Evolutionary conservation across 2,797 vertebrate species (phyloP), one percentile per base, ranked within the genome.

Genomic region (Amniataba percoides): DNA sequence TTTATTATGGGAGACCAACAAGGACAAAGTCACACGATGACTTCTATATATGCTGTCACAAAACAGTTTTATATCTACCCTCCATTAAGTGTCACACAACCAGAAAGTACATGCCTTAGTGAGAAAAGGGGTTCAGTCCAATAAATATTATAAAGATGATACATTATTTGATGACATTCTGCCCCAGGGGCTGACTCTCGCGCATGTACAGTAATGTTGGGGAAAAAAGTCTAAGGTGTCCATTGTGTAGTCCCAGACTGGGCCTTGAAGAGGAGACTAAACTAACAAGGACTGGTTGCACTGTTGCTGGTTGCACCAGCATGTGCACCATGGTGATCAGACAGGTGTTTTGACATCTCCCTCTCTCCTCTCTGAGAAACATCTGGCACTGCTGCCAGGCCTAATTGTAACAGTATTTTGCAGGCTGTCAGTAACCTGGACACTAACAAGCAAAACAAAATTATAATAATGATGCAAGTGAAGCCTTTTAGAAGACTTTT

Each of bases 341-440:
- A 95, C 94, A 95, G 94, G 92, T 94, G 94, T 93, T 95, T 92
- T 94, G 93, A 94, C 93, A 93, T 93, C 90, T 90, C 93, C 90
- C 87, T 92, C 87, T 93, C 88, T 93, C 86, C 85, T 86, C 91
- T 92, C 89, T 78, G 46, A 86, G 81, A 88, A 94, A 94, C 95
- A 95, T 94, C 94, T 95, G 94, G 91, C 87, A 76, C 79, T 77
- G 87, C 90, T 93, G 93, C 92, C 92, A 93, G 85, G 81, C 89
- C 87, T 93, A 93, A 94, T 93, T 88, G 93, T 93, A 90, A 88
- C 85, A 90, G 89, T 88, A 86, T 89, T 93, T 92, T 92, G 86
- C 90, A 92, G 90, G 77, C 91, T 93, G 93, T 93, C 92, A 92
- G 90, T 92, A 92, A 89, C 90, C 89, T 86, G 91, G 90, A 92